These are phyloP conservation scores for Eulemur macaco DNA, from an alignment of 2,113 vertebrate species.

Conservation along the genomic window DNA sequence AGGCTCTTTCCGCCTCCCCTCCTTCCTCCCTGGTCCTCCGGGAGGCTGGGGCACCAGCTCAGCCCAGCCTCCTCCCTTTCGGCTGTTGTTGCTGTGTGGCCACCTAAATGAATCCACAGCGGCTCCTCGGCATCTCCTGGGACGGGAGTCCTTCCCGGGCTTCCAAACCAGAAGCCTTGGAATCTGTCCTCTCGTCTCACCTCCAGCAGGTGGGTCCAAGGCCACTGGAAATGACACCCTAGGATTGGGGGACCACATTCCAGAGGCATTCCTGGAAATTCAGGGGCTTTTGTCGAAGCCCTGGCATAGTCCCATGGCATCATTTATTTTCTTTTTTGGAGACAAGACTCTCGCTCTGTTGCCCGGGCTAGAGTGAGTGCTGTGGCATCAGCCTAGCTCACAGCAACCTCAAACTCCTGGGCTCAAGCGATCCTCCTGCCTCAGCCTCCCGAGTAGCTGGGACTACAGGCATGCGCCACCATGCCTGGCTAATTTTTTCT, in stretches of 20 bases:
- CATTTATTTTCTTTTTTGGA: not conserved
- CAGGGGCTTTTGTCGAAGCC: not conserved
- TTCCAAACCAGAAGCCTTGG: not conserved
- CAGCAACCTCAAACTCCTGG: no score
- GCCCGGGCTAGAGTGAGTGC: no score
- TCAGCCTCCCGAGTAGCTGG: no score
- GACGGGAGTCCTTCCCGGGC: not conserved
- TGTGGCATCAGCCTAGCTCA: no score
- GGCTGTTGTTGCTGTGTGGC: not conserved
- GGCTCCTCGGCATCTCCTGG: not conserved
- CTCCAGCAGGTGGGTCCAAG: not conserved
- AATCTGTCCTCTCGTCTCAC: not conserved
- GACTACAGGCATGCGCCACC: no score
- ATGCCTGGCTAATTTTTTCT: no score
- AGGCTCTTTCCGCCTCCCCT: not conserved
- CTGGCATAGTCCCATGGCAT: accelerated
- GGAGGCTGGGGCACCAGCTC: not conserved
- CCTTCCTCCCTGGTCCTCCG: not conserved
- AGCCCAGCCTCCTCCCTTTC: not conserved
- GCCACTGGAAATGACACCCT: not conserved
- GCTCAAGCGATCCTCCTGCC: no score
- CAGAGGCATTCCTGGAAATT: not conserved
- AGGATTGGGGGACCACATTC: not conserved
- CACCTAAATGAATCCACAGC: not conserved
- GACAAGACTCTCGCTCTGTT: no score